These are phyloP conservation scores for Boulengeromyrus knoepffleri DNA, from an alignment of 2,113 vertebrate genomes.

Conservation along the genomic window DNA sequence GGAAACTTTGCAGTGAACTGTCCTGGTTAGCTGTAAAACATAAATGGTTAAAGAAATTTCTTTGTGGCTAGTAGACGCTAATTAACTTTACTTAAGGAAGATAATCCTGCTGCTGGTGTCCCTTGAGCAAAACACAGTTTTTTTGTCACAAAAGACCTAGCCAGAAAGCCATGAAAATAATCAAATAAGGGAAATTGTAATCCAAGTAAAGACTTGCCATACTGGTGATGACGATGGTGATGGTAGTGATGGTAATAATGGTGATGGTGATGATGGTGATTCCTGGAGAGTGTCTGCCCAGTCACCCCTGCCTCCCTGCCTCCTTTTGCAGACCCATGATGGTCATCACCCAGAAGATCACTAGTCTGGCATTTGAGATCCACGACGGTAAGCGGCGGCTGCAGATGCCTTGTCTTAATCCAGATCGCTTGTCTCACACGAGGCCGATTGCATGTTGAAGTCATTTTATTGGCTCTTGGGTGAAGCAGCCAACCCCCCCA, in stretches of 20 bases:
- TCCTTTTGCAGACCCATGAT: conserved; percentile 79
- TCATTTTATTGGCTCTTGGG: neutral
- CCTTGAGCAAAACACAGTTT: neutral
- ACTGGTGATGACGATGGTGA: neutral
- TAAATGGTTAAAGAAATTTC: neutral
- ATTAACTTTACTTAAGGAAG: neutral
- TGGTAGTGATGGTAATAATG: neutral
- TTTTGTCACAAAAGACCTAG: neutral
- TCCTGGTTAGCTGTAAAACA: neutral
- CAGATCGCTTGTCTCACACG: neutral
- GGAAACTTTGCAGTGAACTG: neutral
- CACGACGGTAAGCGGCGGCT: conserved; percentile 74
- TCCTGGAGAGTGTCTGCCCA: neutral
- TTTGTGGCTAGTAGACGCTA: neutral
- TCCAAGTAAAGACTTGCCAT: neutral
- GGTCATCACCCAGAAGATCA: conserved; percentile 96
- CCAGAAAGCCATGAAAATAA: neutral
- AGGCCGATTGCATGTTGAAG: neutral
- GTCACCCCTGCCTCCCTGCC: neutral
- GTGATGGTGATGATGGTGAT: neutral
- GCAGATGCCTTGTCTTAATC: neutral
- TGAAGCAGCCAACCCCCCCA: neutral
- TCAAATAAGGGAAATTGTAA: neutral
- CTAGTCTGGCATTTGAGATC: conserved; percentile 88
- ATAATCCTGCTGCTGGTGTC: neutral